These are phyloP conservation scores for Cantharis nigra DNA, from an alignment of 2,888 invertebrate species.

Conservation along the genomic window DNA sequence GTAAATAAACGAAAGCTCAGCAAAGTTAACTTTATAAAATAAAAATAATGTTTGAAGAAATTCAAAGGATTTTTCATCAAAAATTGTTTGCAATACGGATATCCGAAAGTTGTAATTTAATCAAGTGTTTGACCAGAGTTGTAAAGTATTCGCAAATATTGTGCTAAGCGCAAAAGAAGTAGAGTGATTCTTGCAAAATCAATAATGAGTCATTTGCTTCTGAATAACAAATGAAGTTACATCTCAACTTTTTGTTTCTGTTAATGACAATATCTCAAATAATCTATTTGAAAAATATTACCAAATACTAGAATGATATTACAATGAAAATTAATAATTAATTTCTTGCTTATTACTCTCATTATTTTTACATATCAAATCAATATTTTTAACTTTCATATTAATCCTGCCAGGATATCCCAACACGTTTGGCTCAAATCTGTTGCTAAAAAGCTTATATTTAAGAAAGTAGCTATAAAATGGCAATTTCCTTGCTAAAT, in stretches of 20 bases:
- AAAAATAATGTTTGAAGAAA: conserved; percentile 1
- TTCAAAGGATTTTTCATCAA: conserved; percentile 1
- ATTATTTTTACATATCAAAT: too few relatives aligned
- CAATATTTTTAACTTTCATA: too few relatives aligned
- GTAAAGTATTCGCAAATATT: conserved; percentile 21
- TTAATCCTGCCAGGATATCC: too few relatives aligned
- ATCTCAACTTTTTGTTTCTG: conserved; percentile 12
- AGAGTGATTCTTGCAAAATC: conserved; percentile 16
- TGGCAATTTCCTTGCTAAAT: too few relatives aligned
- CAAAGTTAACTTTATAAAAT: background rate
- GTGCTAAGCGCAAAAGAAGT: conserved; percentile 10
- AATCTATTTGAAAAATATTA: background rate
- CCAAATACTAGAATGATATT: background rate
- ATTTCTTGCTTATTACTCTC: too few relatives aligned
- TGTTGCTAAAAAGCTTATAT: too few relatives aligned
- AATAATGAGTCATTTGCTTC: conserved; percentile 20
- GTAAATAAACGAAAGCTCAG: background rate
- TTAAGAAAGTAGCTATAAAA: too few relatives aligned
- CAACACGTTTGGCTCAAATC: too few relatives aligned
- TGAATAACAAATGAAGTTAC: conserved; percentile 17
- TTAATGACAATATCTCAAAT: background rate
- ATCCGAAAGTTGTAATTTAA: conserved; percentile 20
- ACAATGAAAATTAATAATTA: too few relatives aligned
- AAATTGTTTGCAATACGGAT: conserved; percentile 10
- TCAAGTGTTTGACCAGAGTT: conserved; percentile 20